Evolutionary conservation across 64 coral and sea anemone genomes (phyloP), one percentile per base, ranked within the genome.

Genomic region (Catalaphyllia jardinei): DNA sequence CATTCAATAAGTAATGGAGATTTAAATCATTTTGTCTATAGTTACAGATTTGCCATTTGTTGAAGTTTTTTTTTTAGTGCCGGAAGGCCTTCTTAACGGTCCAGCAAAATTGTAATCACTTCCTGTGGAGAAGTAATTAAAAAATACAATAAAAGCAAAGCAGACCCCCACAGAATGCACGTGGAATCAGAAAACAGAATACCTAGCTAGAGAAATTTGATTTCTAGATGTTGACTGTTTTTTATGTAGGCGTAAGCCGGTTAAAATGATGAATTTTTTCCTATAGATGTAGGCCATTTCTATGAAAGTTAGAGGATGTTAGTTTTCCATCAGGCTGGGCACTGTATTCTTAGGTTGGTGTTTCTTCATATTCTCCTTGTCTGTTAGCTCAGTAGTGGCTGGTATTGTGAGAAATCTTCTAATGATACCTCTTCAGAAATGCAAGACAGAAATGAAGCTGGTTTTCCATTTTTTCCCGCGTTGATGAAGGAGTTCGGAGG

Each of bases 31-130:
- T 18, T 4, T n/a, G 19, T 77, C 20, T 77, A 27, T 28, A 79
- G 24, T 57, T 79, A 57, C 10, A 79, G 49, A 29, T 54, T 24
- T 29, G 24, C 3, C 28, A 1, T 79, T 55, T 51, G 0, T 15
- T 51, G 75, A 1, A 55, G 76, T 16, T 79, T 59, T 79, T 59
- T 79, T 79, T 79, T 51, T 79, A 79, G 76, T 29, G 18, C 29
- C 19, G 5, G n/a, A n/a, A n/a, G n/a, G 2, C 27, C 9, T 55
- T 79, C 25, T 59, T 79, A 79, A 79, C 76, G 46, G n/a, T 54
- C 55, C 46, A 12, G 8, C 49, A n/a, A 25, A 79, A 2, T 55
- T 29, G 18, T 54, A 25, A 55, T 54, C 22, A 50, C 38, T 10
- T 14, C 51, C 46, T 79, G 76, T 4, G 35, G 51, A 28, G 20